phyloP scores from a whole-genome alignment of 2,113 vertebrate genomes.

The Promerops cafer region DNA sequence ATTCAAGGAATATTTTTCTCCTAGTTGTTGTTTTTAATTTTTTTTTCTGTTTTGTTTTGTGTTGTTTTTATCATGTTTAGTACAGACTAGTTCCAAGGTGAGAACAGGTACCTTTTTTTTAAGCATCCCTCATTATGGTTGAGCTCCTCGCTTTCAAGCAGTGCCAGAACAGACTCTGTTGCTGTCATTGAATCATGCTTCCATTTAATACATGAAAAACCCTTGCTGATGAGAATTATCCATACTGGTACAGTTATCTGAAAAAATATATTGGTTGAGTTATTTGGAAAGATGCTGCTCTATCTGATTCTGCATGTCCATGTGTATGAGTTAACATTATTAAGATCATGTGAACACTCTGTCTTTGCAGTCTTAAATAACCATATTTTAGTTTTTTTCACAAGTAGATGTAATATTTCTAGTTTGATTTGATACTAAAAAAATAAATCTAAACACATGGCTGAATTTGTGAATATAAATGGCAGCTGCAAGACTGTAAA shows the following conservation, averaged over 20 bases:
- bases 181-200: not conserved
- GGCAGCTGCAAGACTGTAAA: not conserved
- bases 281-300: not conserved
- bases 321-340: not conserved
- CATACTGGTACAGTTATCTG: not conserved
- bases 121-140: not conserved
- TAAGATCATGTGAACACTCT: not conserved
- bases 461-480: not conserved
- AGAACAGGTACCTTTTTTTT: not conserved
- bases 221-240: not conserved
- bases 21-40: not conserved
- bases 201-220: not conserved
- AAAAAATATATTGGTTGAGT: not conserved
- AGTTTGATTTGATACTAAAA: not conserved
- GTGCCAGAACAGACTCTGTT: not conserved
- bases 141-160: not conserved
- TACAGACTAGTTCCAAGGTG: not conserved
- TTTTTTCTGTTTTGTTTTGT: not conserved
- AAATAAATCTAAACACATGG: not conserved
- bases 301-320: not conserved
- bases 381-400: not conserved
- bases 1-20: not conserved
- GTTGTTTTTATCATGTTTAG: not conserved
- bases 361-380: not conserved
- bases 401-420: not conserved